phyloP scores from a whole-genome alignment of 2,797 vertebrate genomes.

The Cottoperca gobio region DNA sequence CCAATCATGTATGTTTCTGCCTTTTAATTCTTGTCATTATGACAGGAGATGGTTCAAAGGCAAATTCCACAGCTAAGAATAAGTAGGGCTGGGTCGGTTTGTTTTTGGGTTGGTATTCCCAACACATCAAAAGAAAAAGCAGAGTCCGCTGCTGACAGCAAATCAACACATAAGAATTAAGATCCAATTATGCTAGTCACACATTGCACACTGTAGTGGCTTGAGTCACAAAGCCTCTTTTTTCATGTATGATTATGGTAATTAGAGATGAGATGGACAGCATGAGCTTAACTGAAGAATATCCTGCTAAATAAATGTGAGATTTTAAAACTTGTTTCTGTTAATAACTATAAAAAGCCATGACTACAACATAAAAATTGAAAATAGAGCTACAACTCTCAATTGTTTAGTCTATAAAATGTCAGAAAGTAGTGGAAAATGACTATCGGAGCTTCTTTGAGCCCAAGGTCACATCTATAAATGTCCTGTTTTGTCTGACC shows the following conservation, averaged over 20 bases:
- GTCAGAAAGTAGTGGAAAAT: neutral
- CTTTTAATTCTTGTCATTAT: conserved; percentile 1
- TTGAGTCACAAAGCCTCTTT: neutral
- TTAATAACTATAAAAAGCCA: neutral
- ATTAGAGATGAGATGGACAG: neutral
- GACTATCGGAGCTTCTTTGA: neutral
- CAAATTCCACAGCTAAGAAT: conserved; percentile 46
- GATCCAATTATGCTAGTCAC: neutral
- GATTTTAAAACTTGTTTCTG: neutral
- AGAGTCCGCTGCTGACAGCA: neutral
- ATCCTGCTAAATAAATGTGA: neutral
- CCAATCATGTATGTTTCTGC: conserved; percentile 1
- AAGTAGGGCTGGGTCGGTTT: conserved; percentile 8
- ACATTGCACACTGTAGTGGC: neutral
- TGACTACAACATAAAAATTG: neutral
- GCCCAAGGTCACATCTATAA: neutral
- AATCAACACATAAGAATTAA: neutral
- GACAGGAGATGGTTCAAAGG: conserved; percentile 6
- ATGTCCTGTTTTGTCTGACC: too few relatives aligned
- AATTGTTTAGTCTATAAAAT: neutral
- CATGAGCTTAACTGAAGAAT: neutral
- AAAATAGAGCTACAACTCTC: neutral
- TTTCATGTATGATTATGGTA: neutral
- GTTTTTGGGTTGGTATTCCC: conserved; percentile 28
- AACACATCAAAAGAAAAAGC: conserved; percentile 5